Evolutionary conservation across 2,797 vertebrate species (phyloP).

Genomic region (Siniperca obscura): DNA sequence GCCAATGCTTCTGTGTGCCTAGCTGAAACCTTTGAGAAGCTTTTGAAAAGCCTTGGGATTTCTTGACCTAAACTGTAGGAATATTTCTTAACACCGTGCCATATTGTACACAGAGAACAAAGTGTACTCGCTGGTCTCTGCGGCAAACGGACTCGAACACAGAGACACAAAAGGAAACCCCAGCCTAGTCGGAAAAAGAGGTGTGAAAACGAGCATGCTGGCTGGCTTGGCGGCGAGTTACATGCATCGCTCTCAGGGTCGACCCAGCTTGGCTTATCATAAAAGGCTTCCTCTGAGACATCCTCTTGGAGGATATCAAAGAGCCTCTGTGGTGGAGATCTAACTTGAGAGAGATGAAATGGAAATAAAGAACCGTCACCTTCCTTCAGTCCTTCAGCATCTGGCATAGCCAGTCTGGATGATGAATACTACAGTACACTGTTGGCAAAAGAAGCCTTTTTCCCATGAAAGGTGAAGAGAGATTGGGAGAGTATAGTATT

Average conservation of each 20-base stretch:
- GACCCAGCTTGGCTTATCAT: constrained; percentile 69
- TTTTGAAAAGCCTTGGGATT: constrained; percentile 30
- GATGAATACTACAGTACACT: constrained; percentile 41
- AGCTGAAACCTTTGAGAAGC: constrained; percentile 9
- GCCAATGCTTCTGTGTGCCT: background rate
- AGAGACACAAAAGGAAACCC: constrained; percentile 64
- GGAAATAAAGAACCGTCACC: constrained; percentile 69
- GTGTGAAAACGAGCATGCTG: constrained; percentile 57
- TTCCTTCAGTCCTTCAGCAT: constrained; percentile 50
- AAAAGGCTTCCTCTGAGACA: constrained; percentile 75
- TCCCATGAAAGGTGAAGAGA: constrained; percentile 55
- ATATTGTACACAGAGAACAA: constrained; percentile 55
- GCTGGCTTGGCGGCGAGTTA: constrained; percentile 45
- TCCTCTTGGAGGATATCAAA: constrained; percentile 75
- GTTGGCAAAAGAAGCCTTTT: constrained; percentile 40
- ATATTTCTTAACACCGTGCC: constrained; percentile 41
- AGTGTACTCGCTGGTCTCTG: constrained; percentile 41
- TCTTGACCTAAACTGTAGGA: constrained; percentile 39
- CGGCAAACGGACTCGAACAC: constrained; percentile 28
- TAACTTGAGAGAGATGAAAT: constrained; percentile 69
- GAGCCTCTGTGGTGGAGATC: constrained; percentile 61
- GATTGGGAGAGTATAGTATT: constrained; percentile 14
- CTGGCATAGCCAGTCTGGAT: constrained; percentile 43
- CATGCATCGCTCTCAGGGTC: constrained; percentile 57
- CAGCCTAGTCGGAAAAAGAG: constrained; percentile 62